Base-by-base conservation (phyloP, 1,140 invertebrate genomes). In the Polyergus mexicanus region DNA sequence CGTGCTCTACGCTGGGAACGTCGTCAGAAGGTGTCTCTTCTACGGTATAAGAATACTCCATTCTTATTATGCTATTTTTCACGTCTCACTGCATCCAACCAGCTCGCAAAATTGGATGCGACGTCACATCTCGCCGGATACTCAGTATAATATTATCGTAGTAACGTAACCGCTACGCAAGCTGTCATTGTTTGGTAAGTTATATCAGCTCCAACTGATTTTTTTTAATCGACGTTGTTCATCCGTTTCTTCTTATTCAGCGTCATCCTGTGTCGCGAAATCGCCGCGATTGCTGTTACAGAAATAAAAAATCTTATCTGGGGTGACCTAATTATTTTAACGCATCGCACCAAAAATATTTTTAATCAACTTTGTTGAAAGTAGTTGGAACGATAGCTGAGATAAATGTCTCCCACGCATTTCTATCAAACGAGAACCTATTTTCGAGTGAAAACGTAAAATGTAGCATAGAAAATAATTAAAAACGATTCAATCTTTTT, bases 31-130 rank as follows among this genome's bases (percentile, higher is more conserved):
- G 85, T 62, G 86, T 87, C 60, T 93, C 89, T 44, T 92, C 91
- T 28, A 91, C 81, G 44, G 87, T 89, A 68, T 91, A 93, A 28
- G 89, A 89, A 81, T 86, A 91, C 38, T 90, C 88, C 94, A 95
- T 95, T 78, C 80, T 74, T 22, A 62, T 35, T 54, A 47, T 28
- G 10, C 22, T 77, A 25, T 86, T 78, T 60, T 86, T 68, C 68
- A n/a, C 32, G 28, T 25, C 25, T 11, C n/a, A n/a, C 35, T 1
- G 19, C 51, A 32, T 19, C 8, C 69, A 35, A 7, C 19, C 25
- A 62, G 58, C 25, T 72, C 28, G 22, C 28, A 32, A 76, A 65
- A 84, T 84, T 56, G 60, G n/a, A 54, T 16, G 58, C 41, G 11
- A 77, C 28, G 72, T 76, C 41, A 63, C 81, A 63, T 77, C 22